These are phyloP conservation scores for Helicoverpa zea DNA, from an alignment of 1,140 invertebrate genomes.

Conservation along the genomic window DNA sequence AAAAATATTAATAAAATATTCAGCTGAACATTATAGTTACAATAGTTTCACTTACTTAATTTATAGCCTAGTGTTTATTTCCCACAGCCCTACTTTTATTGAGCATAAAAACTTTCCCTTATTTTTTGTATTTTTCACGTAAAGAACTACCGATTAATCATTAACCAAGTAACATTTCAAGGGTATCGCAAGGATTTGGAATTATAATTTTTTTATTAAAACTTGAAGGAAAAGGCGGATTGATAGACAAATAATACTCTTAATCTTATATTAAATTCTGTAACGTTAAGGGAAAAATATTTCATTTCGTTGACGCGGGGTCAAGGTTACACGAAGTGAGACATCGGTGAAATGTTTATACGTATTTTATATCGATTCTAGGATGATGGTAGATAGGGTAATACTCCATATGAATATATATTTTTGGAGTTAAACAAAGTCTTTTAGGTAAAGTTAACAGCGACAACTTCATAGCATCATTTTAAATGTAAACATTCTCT, in stretches of 20 bases:
- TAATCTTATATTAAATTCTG: conserved; percentile 26
- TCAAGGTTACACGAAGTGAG: neutral
- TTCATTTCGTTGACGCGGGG: conserved; percentile 3
- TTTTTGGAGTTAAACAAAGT: too few relatives aligned
- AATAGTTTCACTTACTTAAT: neutral
- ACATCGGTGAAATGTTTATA: neutral
- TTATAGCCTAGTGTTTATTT: neutral
- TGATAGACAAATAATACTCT: conserved; percentile 35
- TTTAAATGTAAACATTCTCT: too few relatives aligned
- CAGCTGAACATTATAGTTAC: too few relatives aligned
- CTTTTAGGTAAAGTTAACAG: too few relatives aligned
- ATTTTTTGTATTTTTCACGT: too few relatives aligned
- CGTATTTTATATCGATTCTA: conserved; percentile 1
- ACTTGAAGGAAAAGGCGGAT: conserved; percentile 6
- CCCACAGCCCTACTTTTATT: neutral
- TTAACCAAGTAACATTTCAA: conserved; percentile 5
- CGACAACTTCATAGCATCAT: too few relatives aligned
- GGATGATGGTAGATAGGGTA: neutral
- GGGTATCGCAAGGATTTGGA: conserved; percentile 13
- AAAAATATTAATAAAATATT: too few relatives aligned
- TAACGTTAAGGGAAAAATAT: conserved; percentile 5
- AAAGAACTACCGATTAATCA: conserved; percentile 1
- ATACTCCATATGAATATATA: neutral
- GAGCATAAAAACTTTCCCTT: neutral
- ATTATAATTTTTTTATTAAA: conserved; percentile 34